Evolutionary conservation across 2,113 vertebrate genomes (phyloP).

Genomic region (Ariopsis seemanni): DNA sequence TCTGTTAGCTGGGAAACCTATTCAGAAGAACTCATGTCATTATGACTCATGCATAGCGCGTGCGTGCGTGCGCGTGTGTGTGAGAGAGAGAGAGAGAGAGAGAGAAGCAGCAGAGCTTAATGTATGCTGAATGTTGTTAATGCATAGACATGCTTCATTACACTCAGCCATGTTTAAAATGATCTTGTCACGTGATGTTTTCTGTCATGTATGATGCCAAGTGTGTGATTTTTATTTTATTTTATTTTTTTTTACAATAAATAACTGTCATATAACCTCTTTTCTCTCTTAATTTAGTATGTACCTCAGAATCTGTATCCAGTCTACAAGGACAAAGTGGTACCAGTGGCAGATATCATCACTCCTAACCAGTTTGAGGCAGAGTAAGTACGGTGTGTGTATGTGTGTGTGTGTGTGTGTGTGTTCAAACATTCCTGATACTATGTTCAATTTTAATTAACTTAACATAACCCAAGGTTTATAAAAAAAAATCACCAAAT

Average conservation of each 20-base stretch:
- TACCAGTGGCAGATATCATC: constrained; percentile 94
- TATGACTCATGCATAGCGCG: constrained; percentile 41
- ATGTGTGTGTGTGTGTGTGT: not conserved
- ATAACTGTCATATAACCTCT: not conserved
- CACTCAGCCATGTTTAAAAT: not conserved
- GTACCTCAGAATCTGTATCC: constrained; percentile 94
- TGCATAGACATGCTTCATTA: not conserved
- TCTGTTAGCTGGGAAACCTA: constrained; percentile 30
- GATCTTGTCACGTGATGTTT: not conserved
- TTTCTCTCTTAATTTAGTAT: constrained; percentile 73
- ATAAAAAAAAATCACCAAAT: not conserved
- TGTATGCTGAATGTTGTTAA: too few species aligned
- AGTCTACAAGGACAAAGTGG: constrained; percentile 90
- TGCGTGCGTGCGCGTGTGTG: constrained; percentile 12
- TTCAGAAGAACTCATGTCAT: constrained; percentile 20
- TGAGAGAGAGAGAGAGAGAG: not conserved
- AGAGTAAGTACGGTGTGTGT: constrained; percentile 81
- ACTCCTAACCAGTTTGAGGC: constrained; percentile 99
- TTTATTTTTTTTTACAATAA: not conserved
- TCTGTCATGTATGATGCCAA: not conserved
- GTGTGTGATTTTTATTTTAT: not conserved
- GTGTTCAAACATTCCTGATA: not conserved
- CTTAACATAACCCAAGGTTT: not conserved
- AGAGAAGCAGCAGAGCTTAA: not conserved
- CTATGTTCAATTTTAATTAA: not conserved